phyloP scores from a whole-genome alignment of 2,113 vertebrate species.

The Anguilla japonica region DNA sequence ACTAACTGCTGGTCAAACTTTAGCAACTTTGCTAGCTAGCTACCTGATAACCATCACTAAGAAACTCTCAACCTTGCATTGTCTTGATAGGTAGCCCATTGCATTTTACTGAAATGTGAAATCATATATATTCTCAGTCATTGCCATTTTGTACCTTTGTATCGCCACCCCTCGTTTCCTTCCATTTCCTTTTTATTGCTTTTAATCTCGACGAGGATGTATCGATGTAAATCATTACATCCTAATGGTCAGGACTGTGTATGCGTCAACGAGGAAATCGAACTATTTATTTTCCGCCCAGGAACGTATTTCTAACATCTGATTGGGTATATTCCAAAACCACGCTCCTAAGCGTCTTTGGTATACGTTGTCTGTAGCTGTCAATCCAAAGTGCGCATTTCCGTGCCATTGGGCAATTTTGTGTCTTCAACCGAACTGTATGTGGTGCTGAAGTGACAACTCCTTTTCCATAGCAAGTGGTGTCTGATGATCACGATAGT shows the following conservation, averaged over 20 bases:
- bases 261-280: background rate
- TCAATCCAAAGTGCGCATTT: conserved; percentile 15
- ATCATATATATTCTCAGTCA: background rate
- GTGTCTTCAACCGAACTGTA: conserved; percentile 25
- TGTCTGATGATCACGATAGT: conserved; percentile 12
- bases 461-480: conserved; percentile 24
- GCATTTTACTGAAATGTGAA: background rate
- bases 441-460: conserved; percentile 37
- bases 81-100: background rate
- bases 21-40: background rate
- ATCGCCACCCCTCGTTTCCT: conserved; percentile 5
- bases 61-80: background rate
- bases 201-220: background rate
- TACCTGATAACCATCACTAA: background rate
- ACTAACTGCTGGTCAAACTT: background rate
- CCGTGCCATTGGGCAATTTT: background rate
- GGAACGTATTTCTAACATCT: background rate
- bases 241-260: background rate
- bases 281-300: background rate
- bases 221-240: background rate
- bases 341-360: background rate
- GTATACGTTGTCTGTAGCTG: background rate
- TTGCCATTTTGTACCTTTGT: conserved; percentile 20
- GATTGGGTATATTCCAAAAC: conserved; percentile 17
- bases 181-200: conserved; percentile 15